These are phyloP conservation scores for Steinernema scapterisci DNA, from an alignment of 2,888 invertebrate species.

Conservation along the genomic window DNA sequence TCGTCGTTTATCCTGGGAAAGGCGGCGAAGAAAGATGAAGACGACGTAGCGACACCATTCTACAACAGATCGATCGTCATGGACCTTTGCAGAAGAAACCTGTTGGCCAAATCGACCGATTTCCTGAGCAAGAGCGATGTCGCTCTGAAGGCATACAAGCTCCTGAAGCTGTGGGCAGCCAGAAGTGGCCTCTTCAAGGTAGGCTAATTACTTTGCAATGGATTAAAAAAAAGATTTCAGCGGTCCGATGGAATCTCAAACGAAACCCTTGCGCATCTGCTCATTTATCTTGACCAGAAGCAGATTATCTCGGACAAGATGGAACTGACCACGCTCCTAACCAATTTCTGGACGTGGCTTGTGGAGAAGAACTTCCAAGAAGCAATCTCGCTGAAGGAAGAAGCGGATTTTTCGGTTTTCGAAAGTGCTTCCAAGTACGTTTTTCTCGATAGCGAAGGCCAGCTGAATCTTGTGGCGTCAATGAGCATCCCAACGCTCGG, in stretches of 20 bases:
- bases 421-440: not conserved
- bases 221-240: not conserved
- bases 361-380: not conserved
- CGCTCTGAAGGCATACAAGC: slow-evolving; percentile 1
- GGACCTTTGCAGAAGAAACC: not conserved
- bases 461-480: not conserved
- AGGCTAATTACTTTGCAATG: not conserved
- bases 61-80: slow-evolving; percentile 2
- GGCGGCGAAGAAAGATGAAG: not conserved
- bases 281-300: not conserved
- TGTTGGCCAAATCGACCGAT: not conserved
- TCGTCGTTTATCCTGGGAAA: not conserved
- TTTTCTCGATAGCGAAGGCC: not conserved
- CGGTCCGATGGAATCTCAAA: not conserved
- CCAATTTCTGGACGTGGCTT: slow-evolving; percentile 7
- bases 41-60: not conserved
- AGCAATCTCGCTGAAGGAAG: not conserved
- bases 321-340: not conserved
- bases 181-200: slow-evolving; percentile 3
- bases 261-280: not conserved
- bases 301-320: slow-evolving; percentile 20
- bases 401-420: not conserved
- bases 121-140: not conserved
- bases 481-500: not conserved
- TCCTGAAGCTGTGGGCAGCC: not conserved